Evolutionary conservation across 2,888 invertebrate species (phyloP).

Genomic region (Morpho deidamia): DNA sequence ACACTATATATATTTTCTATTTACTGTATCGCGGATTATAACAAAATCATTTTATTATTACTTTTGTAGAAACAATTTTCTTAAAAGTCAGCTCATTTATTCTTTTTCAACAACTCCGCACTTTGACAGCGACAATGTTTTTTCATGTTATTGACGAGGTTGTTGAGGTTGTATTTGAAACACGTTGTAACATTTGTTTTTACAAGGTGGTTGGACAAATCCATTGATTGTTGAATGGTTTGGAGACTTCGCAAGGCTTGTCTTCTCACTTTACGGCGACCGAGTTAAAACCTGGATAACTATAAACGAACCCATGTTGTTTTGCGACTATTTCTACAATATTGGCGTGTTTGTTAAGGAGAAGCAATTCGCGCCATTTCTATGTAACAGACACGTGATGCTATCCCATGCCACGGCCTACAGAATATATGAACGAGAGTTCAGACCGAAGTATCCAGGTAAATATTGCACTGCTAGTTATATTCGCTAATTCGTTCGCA

Average conservation of each 20-base stretch:
- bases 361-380: conserved; percentile 69
- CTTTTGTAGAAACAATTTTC: too few relatives aligned
- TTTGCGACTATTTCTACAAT: conserved; percentile 55
- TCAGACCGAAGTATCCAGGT: conserved; percentile 66
- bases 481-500: neutral
- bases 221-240: conserved; percentile 79
- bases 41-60: too few relatives aligned
- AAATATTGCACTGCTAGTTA: conserved; percentile 15
- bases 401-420: conserved; percentile 82
- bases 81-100: too few relatives aligned
- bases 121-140: too few relatives aligned
- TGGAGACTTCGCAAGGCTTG: conserved; percentile 74
- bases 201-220: conserved; percentile 80
- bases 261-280: conserved; percentile 74
- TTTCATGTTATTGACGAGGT: too few relatives aligned
- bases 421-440: conserved; percentile 75
- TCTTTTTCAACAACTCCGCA: too few relatives aligned
- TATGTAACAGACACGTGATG: conserved; percentile 80
- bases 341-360: conserved; percentile 39
- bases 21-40: too few relatives aligned
- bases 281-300: conserved; percentile 83
- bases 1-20: too few relatives aligned
- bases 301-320: conserved; percentile 80
- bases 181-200: neutral
- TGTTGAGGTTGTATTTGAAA: too few relatives aligned